Evolutionary conservation across 2,888 invertebrate species (phyloP), one percentile per base, ranked within the genome.

Genomic region (Unio delphinus): DNA sequence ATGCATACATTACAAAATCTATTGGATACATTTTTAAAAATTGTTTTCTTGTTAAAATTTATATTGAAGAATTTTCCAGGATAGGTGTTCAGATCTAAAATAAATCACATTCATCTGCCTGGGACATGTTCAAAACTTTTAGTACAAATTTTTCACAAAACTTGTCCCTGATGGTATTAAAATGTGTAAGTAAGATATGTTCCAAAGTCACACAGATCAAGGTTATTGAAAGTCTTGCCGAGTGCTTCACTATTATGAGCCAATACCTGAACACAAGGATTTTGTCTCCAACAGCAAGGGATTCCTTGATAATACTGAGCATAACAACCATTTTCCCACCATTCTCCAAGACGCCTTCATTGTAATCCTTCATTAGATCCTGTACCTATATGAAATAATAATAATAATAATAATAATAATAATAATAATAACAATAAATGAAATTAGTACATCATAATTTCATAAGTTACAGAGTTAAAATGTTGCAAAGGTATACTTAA

Each of bases 281-380:
- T 74, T 98, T 94, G 90, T 99, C 99, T 1, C 96, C 96, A 73
- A 95, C 90, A 72, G 93, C 92, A 67, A 98, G 93, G 78, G 96
- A 95, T 90, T 97, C 96, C 80, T 95, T 94, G 64, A 99, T 92
- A 75, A 99, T 94, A 80, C 95, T 95, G 90, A 98, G 95, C 85
- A 99, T 94, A 61, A 99, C 92, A 83, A 95, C 94, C 94, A 99
- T 96, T 91, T 99, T 99, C 3, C 96, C 95, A 4, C 98, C 96
- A 87, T 96, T 96, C 86, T 96, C 96, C 78, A 98, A 93, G 59
- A 94, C 91, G n/a, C 96, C 97, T 1, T 96, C 94, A 73, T 94
- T 91, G 89, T 99, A 99, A 80, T 89, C 86, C 72, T 88, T 87
- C 84, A 92, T 86, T 3, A 90, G 75, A 6, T 86, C 86, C 65